A percentile compares a stretch with the other conserved stretches of the same genome.
These are phyloP conservation scores for Eupithecia insigniata DNA, from an alignment of 2,888 invertebrate genomes.

Conservation along the genomic window DNA sequence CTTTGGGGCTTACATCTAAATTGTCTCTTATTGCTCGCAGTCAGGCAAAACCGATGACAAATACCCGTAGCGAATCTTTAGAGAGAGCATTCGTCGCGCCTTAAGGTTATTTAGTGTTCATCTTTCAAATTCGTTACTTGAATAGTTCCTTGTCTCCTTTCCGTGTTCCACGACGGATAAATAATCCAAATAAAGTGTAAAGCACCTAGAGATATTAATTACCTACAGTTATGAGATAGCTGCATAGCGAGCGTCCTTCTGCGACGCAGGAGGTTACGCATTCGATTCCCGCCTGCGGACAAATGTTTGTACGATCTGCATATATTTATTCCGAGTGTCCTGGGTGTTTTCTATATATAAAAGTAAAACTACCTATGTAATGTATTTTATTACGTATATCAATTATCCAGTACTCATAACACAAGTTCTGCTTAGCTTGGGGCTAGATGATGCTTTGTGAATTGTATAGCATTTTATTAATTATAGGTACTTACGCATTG, in stretches of 20 bases:
- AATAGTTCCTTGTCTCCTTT: constrained; percentile 22
- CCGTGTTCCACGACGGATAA: not conserved
- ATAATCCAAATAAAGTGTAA: not conserved
- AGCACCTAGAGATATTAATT: not conserved
- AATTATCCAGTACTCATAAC: not conserved
- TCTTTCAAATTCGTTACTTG: constrained; percentile 12
- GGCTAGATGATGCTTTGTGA: not conserved
- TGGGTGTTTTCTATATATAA: not conserved
- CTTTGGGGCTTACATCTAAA: constrained; percentile 61
- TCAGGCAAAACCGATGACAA: constrained; percentile 59
- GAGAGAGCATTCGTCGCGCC: constrained; percentile 59
- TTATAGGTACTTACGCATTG: constrained; percentile 66
- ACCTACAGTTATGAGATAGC: not conserved
- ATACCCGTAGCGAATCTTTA: constrained; percentile 63
- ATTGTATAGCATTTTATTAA: too few relatives aligned
- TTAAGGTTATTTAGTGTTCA: constrained; percentile 41
- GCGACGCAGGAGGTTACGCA: not conserved
- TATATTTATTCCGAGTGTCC: not conserved
- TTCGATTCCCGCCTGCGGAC: not conserved
- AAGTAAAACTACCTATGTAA: not conserved
- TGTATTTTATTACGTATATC: not conserved
- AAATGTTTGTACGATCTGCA: not conserved
- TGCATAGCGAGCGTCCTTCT: not conserved
- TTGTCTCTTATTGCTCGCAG: constrained; percentile 61
- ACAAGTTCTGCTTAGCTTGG: not conserved